Conservation (phyloP, 1,140 invertebrate genomes). For the Chionoecetes opilio region DNA sequence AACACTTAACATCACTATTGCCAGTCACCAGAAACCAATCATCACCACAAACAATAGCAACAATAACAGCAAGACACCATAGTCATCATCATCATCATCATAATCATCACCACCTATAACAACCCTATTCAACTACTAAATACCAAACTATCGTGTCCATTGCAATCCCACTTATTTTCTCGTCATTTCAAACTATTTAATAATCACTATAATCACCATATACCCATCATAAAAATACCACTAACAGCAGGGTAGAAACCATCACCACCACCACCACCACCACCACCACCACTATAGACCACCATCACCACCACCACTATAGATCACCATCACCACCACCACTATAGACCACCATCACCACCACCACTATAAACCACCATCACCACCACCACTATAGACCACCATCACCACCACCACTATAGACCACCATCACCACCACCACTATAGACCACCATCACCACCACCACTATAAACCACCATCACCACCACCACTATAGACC, state of each 20-base stretch:
- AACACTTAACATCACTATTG: too few species aligned
- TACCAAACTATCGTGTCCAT: background rate
- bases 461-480: background rate
- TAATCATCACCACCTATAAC: background rate
- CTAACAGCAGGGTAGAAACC: background rate
- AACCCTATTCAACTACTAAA: background rate
- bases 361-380: too few species aligned
- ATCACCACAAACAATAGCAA: background rate
- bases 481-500: constrained; percentile 1
- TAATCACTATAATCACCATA: background rate
- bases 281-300: background rate
- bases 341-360: background rate
- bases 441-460: background rate
- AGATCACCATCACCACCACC: background rate
- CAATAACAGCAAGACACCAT: background rate
- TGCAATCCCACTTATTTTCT: background rate
- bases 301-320: too few species aligned
- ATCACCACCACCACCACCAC: background rate
- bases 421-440: background rate
- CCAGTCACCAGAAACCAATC: too few species aligned
- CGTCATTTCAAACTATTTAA: too few species aligned
- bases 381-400: background rate
- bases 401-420: background rate
- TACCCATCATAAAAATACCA: background rate
- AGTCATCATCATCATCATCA: background rate